These are phyloP conservation scores for Barypeithes pellucidus DNA, from an alignment of 2,888 invertebrate species.

Conservation along the genomic window DNA sequence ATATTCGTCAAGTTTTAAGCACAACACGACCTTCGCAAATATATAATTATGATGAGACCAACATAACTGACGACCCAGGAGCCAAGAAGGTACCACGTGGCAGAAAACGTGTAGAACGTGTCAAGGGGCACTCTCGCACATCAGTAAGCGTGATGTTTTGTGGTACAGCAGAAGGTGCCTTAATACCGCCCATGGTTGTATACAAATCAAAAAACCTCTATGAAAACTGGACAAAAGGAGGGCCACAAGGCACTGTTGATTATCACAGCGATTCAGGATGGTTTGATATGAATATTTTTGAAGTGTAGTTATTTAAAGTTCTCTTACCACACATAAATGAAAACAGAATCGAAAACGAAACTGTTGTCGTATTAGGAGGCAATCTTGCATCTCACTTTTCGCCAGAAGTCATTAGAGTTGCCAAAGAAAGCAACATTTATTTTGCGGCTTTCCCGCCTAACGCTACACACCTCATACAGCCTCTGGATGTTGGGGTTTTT, in stretches of 20 bases:
- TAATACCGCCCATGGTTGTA: slow-evolving; percentile 2
- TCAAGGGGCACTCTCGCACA: too few relatives aligned
- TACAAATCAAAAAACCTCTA: slow-evolving; percentile 17
- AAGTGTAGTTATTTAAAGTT: slow-evolving; percentile 20
- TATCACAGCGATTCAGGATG: slow-evolving; percentile 1
- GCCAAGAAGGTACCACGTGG: too few relatives aligned
- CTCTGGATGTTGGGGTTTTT: slow-evolving; percentile 28
- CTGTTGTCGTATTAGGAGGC: slow-evolving; percentile 11
- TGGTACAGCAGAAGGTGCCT: not conserved
- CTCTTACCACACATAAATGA: slow-evolving; percentile 4
- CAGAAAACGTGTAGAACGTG: too few relatives aligned
- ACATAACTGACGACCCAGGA: too few relatives aligned
- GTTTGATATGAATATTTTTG: slow-evolving; percentile 31
- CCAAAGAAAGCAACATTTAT: slow-evolving; percentile 29
- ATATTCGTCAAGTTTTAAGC: too few relatives aligned
- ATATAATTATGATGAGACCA: too few relatives aligned
- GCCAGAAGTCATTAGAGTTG: slow-evolving; percentile 19
- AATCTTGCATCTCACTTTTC: slow-evolving; percentile 33
- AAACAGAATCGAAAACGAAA: slow-evolving; percentile 2
- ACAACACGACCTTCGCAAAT: too few relatives aligned
- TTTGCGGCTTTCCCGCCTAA: slow-evolving; percentile 15
- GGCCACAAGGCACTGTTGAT: not conserved
- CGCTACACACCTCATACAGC: slow-evolving; percentile 9
- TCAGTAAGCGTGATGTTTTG: too few relatives aligned
- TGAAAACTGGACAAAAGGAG: slow-evolving; percentile 23